Evolutionary conservation across 2,888 invertebrate species (phyloP).

Genomic region (Caenorhabditis sulstoni): DNA sequence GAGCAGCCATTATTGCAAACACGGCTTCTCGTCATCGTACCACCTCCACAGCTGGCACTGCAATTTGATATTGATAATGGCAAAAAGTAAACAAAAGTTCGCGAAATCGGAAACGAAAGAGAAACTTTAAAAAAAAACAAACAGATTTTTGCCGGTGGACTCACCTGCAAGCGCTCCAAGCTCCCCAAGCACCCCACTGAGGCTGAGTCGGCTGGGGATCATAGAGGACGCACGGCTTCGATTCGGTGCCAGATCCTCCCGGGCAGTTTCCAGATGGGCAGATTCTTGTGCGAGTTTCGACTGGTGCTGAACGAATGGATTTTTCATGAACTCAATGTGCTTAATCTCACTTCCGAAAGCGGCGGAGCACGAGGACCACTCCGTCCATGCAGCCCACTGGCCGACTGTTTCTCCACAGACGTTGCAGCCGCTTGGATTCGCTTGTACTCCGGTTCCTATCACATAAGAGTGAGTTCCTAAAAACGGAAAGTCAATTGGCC

Average conservation of each 20-base stretch:
- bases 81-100: slow-evolving; percentile 20
- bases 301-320: slow-evolving; percentile 54
- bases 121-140: slow-evolving; percentile 16
- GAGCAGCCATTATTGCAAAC: slow-evolving; percentile 69
- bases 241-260: slow-evolving; percentile 64
- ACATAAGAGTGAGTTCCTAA: slow-evolving; percentile 56
- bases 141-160: background rate
- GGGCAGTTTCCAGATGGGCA: slow-evolving; percentile 65
- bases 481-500: no score
- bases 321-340: background rate
- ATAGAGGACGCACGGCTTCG: slow-evolving; percentile 64
- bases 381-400: slow-evolving; percentile 63
- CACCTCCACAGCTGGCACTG: slow-evolving; percentile 69
- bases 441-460: slow-evolving; percentile 63
- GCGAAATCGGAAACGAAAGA: background rate
- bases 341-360: slow-evolving; percentile 67
- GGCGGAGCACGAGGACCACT: slow-evolving; percentile 59
- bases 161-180: slow-evolving; percentile 65
- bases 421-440: slow-evolving; percentile 61
- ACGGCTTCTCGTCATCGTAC: slow-evolving; percentile 62
- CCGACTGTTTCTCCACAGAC: slow-evolving; percentile 53
- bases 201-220: slow-evolving; percentile 64
- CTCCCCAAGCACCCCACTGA: slow-evolving; percentile 63
- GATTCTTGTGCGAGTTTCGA: slow-evolving; percentile 58
- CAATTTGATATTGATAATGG: slow-evolving; percentile 20